A percentile compares a stretch with the other conserved stretches of the same genome.
phyloP scores from a whole-genome alignment of 2,113 vertebrate species.

The Ceyx melanurus region DNA sequence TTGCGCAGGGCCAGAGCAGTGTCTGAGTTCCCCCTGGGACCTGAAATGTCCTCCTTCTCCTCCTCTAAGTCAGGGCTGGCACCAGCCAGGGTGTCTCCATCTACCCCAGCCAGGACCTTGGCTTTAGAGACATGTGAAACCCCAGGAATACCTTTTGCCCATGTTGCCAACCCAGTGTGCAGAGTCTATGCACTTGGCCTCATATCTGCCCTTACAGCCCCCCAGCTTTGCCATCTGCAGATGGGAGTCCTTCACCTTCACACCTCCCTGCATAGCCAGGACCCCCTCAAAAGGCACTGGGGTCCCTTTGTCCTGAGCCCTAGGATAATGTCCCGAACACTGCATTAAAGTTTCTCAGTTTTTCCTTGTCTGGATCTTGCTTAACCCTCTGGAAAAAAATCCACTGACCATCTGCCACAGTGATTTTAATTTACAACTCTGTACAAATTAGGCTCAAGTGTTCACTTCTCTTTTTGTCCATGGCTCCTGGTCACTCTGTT shows the following conservation, averaged over 20 bases:
- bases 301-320: not conserved
- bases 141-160: not conserved
- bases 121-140: not conserved
- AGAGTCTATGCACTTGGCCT: accelerated
- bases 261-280: too few species aligned
- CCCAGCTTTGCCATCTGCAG: not conserved
- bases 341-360: conserved; percentile 14
- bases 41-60: not conserved
- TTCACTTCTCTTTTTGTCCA: not conserved
- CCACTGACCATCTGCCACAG: conserved; percentile 47
- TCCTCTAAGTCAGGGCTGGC: not conserved
- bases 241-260: accelerated
- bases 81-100: not conserved
- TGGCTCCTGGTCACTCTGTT: not conserved
- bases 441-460: not conserved
- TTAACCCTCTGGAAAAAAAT: conserved; percentile 54
- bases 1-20: too few species aligned
- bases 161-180: accelerated
- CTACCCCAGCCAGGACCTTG: not conserved
- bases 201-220: not conserved
- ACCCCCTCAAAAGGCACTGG: not conserved
- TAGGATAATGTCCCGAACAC: not conserved
- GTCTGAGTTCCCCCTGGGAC: not conserved
- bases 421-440: conserved; percentile 1
- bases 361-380: conserved; percentile 40